These are phyloP conservation scores for Cyphomyrus discorhynchus DNA, from an alignment of 2,113 vertebrate genomes.

Conservation along the genomic window DNA sequence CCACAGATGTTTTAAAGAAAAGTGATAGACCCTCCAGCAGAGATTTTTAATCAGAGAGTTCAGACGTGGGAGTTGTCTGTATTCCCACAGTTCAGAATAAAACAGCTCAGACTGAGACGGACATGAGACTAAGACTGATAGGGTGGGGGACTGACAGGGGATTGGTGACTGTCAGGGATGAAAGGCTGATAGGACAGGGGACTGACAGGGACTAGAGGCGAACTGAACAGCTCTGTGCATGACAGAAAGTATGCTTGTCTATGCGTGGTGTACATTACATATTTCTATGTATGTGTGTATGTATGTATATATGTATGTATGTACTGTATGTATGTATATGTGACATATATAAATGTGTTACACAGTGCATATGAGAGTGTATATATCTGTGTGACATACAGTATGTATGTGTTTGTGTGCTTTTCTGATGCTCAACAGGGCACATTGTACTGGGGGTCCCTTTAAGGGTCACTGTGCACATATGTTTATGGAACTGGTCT, in stretches of 20 bases:
- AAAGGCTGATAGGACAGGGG: not conserved
- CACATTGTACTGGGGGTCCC: not conserved
- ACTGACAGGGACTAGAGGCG: not conserved
- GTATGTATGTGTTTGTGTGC: not conserved
- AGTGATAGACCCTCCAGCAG: constrained; percentile 17
- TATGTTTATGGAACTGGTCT: not conserved
- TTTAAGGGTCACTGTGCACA: not conserved
- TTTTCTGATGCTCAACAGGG: not conserved
- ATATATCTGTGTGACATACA: not conserved
- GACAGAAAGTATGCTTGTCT: not conserved
- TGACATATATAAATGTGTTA: not conserved
- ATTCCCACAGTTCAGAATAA: not conserved
- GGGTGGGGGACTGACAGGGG: not conserved
- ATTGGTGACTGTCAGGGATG: not conserved
- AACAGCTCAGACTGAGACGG: constrained; percentile 3
- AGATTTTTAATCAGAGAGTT: not conserved
- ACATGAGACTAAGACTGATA: not conserved
- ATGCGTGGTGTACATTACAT: not conserved
- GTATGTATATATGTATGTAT: not conserved
- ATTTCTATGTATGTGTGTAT: not conserved
- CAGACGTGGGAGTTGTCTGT: not conserved
- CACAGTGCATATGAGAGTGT: not conserved
- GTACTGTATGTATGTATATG: not conserved
- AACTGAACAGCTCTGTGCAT: not conserved
- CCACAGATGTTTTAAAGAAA: constrained; percentile 21